phyloP scores from a whole-genome alignment of 2,797 vertebrate genomes.

The Myotis planiceps region DNA sequence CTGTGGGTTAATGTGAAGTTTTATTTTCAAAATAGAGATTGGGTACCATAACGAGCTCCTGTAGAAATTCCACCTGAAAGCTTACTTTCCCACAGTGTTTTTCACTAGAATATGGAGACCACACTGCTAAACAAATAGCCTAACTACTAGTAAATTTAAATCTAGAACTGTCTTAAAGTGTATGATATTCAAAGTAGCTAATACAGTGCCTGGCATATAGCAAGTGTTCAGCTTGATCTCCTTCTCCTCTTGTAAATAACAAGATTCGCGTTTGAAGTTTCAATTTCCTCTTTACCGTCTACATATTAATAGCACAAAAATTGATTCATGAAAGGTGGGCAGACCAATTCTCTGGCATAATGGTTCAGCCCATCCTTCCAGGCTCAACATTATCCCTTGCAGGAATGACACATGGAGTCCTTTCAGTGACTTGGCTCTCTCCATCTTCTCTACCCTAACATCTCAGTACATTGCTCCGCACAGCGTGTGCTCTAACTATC shows the following conservation, averaged over 20 bases:
- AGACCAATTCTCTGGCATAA: background rate
- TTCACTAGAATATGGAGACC: background rate
- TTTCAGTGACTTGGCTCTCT: background rate
- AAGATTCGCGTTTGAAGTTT: background rate
- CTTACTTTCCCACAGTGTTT: background rate
- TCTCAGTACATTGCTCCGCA: background rate
- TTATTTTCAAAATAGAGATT: constrained; percentile 15
- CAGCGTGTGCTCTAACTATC: background rate
- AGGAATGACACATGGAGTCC: background rate
- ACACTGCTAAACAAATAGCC: background rate
- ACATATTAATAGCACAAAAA: background rate
- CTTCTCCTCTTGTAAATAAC: background rate
- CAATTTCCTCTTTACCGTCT: background rate
- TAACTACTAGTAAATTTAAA: background rate
- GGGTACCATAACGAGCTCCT: background rate
- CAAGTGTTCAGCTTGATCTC: background rate
- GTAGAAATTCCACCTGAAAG: background rate
- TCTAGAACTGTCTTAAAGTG: background rate
- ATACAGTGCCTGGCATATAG: background rate
- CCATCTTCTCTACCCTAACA: background rate
- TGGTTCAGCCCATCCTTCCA: background rate
- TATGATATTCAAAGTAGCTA: background rate
- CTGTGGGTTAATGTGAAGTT: background rate
- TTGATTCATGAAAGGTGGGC: background rate
- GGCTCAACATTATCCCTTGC: background rate